Base-by-base conservation (phyloP, 2,113 vertebrate species). In the Triplophysa rosa region DNA sequence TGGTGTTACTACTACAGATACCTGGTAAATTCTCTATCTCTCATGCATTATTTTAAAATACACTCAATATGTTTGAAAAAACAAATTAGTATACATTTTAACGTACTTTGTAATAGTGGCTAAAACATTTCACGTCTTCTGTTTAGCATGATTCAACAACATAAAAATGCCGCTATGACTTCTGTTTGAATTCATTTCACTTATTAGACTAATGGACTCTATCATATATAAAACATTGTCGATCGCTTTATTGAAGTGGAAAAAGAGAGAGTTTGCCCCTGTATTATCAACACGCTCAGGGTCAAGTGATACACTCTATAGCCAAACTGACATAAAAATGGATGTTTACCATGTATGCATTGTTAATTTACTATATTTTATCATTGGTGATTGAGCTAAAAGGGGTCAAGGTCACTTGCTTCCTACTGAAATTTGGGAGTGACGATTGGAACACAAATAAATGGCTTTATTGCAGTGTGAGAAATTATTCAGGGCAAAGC, bases 401-500 rank as follows among this genome's bases (percentile, higher is more conserved):
- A 80, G 78, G 83, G 84, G 69, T 82, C 69, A 72, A 79, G 73
- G 56, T 79, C 77, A 26, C 23, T 8, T 56, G 61, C 52, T 56
- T 78, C 73, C 78, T 65, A 80, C 65, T 76, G 65, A 61, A 63
- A 69, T 54, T 19, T 47, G 17, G 61, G 40, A 74, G 24, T 79
- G 65, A 69, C 70, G 77, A 80, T 80, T 33, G 54, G 19, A 79
- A 74, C 64, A 76, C 29, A 14, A 80, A 67, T 80, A 82, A 81
- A 67, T 82, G 81, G 26, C 29, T 65, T 42, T n/a, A 66, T 24
- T 12, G 52, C 29, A 23, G 65, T 82, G 47, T 68, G 17, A 16
- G 67, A 52, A 64, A 47, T 40, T 5, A 74, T 81, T 66, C 71
- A 65, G 71, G 59, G 47, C 69, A 81, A 78, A 78, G 74, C 69